Evolutionary conservation across 2,888 invertebrate genomes (phyloP), one percentile per base, ranked within the genome.

Genomic region (Drosophila fungiperda): DNA sequence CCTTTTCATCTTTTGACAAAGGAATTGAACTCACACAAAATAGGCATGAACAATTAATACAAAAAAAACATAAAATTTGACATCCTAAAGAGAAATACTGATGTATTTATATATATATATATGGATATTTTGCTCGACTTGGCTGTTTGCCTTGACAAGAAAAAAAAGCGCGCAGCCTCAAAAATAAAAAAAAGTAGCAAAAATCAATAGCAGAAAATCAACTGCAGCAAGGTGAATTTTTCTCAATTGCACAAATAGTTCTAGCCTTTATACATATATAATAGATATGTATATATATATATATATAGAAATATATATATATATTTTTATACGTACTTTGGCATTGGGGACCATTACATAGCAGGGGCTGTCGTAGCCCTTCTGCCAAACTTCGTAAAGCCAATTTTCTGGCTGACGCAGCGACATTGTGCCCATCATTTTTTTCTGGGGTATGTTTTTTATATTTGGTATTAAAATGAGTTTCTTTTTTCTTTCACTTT

Each of bases 341-440:
- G 95, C 94, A 94, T 95, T 94, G 89, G 95, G 95, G 92, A 95
- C 95, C 94, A 95, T 95, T 91, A 95, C 95, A 92, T 95, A 95
- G 94, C 95, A 95, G 92, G 95, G 94, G 80, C 95, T 94, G 83
- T 94, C 94, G 83, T 95, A 94, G 88, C 95, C 95, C 92, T 94
- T 94, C 91, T 95, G 95, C 93, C 95, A 94, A 92, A 95, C 94
- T 92, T 95, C 95, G 93, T 95, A 95, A 72, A 95, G 94, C 94
- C 95, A 95, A 92, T 94, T 94, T 93, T 93, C 93, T 50, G 93
- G 93, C 84, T 93, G 93, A 75, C 92, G 91, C 62, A 93, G 83
- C 50, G 93, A 90, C 93, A 93, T 91, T 68, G 93, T 93, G 79
- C 93, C 91, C 93, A 93, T 92, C 91, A 93, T 55, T 68, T 48